A percentile compares a stretch with the other conserved stretches of the same genome.
Evolutionary conservation across 2,113 vertebrate genomes (phyloP).

Genomic region (Cinclus mexicanus): DNA sequence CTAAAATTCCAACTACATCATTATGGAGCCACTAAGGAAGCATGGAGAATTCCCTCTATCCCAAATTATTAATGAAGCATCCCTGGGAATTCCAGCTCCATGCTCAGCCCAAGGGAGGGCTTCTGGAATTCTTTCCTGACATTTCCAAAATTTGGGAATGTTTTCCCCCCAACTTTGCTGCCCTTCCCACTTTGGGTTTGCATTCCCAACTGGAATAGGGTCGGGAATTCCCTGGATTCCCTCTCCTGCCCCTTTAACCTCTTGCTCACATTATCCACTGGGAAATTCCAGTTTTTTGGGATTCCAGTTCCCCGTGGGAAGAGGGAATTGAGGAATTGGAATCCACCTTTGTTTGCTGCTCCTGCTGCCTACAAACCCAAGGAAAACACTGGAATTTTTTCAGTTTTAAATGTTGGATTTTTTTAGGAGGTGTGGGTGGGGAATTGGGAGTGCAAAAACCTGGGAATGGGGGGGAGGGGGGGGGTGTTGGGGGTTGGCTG

Average conservation of each 20-base stretch:
- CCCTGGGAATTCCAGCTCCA: slow-evolving; percentile 85
- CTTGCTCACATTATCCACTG: fast-evolving
- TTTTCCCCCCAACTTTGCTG: fast-evolving
- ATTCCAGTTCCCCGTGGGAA: neutral
- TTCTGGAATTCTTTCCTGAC: neutral
- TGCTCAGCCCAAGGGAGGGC: slow-evolving; percentile 83
- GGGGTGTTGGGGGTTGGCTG: no score
- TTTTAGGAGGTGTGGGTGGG: no score
- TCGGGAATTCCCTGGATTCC: neutral
- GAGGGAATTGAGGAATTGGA: neutral
- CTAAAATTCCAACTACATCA: neutral
- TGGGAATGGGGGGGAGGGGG: neutral
- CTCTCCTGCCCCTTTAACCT: neutral
- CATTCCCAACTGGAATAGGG: neutral
- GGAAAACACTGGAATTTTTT: fast-evolving
- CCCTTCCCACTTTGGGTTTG: neutral
- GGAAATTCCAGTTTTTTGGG: neutral
- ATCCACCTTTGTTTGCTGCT: fast-evolving
- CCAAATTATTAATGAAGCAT: no score
- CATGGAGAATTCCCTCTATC: neutral
- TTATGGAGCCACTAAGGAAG: neutral
- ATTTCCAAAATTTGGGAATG: neutral
- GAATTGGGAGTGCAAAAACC: neutral
- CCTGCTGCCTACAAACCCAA: neutral
- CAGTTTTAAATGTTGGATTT: neutral